phyloP scores from a whole-genome alignment of 2,113 vertebrate genomes.

The Prietella phreatophila region DNA sequence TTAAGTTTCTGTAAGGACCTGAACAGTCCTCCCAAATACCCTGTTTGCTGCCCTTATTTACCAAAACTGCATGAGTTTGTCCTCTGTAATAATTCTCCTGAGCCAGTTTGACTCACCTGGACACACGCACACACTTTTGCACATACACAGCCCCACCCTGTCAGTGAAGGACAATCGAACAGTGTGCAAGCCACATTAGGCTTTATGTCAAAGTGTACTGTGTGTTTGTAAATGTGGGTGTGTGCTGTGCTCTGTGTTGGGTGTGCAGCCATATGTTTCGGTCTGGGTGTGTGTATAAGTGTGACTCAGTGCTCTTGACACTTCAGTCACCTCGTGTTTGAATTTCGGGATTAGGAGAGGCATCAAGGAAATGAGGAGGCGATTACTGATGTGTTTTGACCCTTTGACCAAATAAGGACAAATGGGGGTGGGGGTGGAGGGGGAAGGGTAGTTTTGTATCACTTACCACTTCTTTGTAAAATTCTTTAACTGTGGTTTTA shows the following conservation, averaged over 20 bases:
- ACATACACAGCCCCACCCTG: slow-evolving; percentile 36
- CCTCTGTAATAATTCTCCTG: slow-evolving; percentile 18
- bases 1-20: slow-evolving; percentile 7
- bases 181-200: slow-evolving; percentile 10
- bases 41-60: slow-evolving; percentile 22
- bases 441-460: not conserved
- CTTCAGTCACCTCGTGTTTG: not conserved
- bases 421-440: not conserved
- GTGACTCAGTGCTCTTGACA: slow-evolving; percentile 29
- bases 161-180: slow-evolving; percentile 17
- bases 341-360: slow-evolving; percentile 15
- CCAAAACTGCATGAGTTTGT: slow-evolving; percentile 36
- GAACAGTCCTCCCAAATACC: slow-evolving; percentile 5
- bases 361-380: not conserved
- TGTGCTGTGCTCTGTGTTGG: not conserved
- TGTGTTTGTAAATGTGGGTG: slow-evolving; percentile 37
- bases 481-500: not conserved
- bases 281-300: slow-evolving; percentile 33
- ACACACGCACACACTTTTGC: slow-evolving; percentile 11
- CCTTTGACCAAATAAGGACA: not conserved
- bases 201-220: slow-evolving; percentile 52
- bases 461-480: not conserved
- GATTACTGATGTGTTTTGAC: not conserved
- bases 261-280: slow-evolving; percentile 31
- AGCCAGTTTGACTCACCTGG: slow-evolving; percentile 29